These are phyloP conservation scores for Gymnothorax javanicus DNA, from an alignment of 2,797 vertebrate genomes.

Conservation along the genomic window DNA sequence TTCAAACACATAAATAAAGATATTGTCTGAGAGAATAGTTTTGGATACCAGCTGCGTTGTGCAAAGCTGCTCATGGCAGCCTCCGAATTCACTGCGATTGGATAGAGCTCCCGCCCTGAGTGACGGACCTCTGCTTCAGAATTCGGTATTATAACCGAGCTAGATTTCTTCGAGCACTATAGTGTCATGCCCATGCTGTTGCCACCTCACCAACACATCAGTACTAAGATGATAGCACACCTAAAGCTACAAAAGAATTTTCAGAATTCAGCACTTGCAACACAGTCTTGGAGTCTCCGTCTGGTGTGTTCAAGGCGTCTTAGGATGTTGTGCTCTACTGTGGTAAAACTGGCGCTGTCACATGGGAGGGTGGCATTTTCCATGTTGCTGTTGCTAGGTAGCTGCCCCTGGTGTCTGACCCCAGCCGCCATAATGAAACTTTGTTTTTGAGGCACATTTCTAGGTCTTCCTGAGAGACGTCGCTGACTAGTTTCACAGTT, in stretches of 20 bases:
- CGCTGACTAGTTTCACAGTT: too few species aligned
- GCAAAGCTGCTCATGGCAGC: neutral
- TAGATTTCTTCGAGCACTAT: neutral
- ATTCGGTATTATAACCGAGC: neutral
- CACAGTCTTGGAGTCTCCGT: neutral
- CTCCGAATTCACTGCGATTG: neutral
- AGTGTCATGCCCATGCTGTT: neutral
- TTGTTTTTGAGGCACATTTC: too few species aligned
- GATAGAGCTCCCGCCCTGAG: neutral
- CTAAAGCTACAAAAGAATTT: constrained; percentile 13
- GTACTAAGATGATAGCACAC: neutral
- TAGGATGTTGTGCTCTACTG: neutral
- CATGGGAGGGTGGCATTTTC: neutral
- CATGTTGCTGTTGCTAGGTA: neutral
- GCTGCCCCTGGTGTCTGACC: constrained; percentile 3
- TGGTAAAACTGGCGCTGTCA: neutral
- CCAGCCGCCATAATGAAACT: neutral
- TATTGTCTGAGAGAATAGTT: constrained; percentile 38
- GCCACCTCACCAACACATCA: neutral
- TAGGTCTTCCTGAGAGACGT: too few species aligned
- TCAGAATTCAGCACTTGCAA: neutral
- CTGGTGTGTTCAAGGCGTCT: neutral
- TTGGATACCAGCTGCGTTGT: neutral
- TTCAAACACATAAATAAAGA: constrained; percentile 54
- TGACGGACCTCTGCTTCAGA: neutral